These are phyloP conservation scores for Periparus ater DNA, from an alignment of 2,797 vertebrate species.

Conservation along the genomic window DNA sequence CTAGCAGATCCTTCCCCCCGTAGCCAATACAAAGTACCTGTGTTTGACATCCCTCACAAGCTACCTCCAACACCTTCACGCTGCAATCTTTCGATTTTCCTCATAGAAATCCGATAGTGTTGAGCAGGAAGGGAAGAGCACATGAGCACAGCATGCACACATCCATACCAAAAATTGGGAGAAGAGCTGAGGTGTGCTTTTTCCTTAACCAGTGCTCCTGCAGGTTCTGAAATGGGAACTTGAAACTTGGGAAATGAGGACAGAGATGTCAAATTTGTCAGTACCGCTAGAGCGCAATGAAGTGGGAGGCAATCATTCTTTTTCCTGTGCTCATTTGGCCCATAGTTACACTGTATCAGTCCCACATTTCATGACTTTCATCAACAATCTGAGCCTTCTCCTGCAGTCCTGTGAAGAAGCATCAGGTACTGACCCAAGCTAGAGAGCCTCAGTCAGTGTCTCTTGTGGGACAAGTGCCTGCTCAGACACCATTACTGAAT, in stretches of 20 bases:
- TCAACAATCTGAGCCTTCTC: background rate
- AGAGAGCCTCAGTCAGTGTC: background rate
- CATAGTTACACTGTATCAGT: fast-evolving
- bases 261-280: background rate
- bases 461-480: background rate
- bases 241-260: background rate
- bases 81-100: background rate
- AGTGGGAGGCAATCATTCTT: background rate
- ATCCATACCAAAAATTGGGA: background rate
- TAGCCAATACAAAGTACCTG: background rate
- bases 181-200: background rate
- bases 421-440: background rate
- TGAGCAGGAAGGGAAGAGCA: background rate
- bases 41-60: background rate
- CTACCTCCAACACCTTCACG: background rate
- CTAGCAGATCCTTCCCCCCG: background rate
- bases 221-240: background rate
- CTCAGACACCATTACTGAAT: background rate
- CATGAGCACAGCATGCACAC: fast-evolving
- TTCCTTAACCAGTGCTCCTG: background rate
- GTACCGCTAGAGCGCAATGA: background rate
- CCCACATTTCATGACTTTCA: background rate
- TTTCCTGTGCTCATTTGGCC: fast-evolving
- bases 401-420: background rate
- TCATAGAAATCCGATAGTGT: background rate